Percentiles rank a stretch among this genome's conserved stretches.
These are phyloP conservation scores for Julus scandinavius DNA, from an alignment of 2,888 invertebrate species.

Conservation along the genomic window DNA sequence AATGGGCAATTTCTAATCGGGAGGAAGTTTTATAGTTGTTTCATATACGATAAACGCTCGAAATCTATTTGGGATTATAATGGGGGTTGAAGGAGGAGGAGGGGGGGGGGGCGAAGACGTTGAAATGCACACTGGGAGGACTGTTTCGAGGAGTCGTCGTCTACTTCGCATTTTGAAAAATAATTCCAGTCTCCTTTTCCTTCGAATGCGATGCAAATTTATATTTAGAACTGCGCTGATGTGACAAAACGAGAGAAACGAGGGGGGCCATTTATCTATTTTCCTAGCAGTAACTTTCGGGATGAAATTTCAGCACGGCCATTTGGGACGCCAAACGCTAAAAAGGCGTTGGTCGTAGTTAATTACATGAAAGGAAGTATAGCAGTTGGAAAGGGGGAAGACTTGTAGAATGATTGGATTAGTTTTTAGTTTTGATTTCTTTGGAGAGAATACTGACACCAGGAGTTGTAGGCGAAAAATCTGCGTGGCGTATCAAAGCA, in stretches of 20 bases:
- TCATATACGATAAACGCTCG: conserved; percentile 29
- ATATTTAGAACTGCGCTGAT: conserved; percentile 34
- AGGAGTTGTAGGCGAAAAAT: too few relatives aligned
- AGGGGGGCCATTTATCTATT: not conserved
- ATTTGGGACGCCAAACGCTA: not conserved
- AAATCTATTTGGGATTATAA: conserved; percentile 35
- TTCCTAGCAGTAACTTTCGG: not conserved
- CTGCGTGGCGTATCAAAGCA: too few relatives aligned
- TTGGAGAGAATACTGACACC: not conserved
- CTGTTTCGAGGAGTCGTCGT: not conserved
- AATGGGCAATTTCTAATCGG: conserved; percentile 38
- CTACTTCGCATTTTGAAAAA: not conserved
- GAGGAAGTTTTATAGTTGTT: conserved; percentile 42
- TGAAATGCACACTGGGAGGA: not conserved
- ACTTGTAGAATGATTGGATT: not conserved
- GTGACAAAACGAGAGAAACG: not conserved
- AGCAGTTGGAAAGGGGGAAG: not conserved
- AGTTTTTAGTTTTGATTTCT: not conserved
- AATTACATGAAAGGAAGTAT: not conserved
- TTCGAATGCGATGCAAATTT: not conserved
- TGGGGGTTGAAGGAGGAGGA: not conserved
- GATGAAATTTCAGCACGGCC: conserved; percentile 26
- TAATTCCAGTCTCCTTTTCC: not conserved
- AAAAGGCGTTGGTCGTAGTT: not conserved
- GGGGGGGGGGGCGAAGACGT: not conserved